Base-by-base conservation (phyloP, 37 sponge, comb jelly and placozoan genomes). In the Amphimedon queenslandica region DNA sequence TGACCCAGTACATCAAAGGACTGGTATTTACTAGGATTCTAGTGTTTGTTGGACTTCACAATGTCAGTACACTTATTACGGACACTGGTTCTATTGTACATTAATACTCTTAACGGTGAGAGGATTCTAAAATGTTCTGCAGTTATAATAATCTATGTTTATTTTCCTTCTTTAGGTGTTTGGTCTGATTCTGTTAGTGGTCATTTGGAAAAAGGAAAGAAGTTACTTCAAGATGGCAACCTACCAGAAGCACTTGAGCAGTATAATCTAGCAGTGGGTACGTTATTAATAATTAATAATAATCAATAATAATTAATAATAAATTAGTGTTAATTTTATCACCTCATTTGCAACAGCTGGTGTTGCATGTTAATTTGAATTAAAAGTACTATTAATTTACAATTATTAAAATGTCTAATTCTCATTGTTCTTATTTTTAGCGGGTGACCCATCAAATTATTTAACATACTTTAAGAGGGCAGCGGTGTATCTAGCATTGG, bases 401-500 rank as follows among this genome's bases (percentile, higher is more conserved):
- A n/a, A 64, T 29, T 24, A 13, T 21, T 28, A 20, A 31, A 8
- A 40, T n/a, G n/a, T n/a, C n/a, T n/a, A n/a, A n/a, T n/a, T n/a
- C n/a, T n/a, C n/a, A n/a, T n/a, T 35, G 4, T 24, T 24, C 20
- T 58, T 40, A 3, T 4, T 2, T 25, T 8, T 41, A 94, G 99
- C 91, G 64, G 95, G 90, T 29, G 99, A 99, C 37, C 93, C 99
- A 18, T 77, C 77, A 40, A 99, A 93, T 77, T 99, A 96, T 53
- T 28, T 96, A 38, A 80, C 94, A 1, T 90, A 85, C 71, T 99
- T 90, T 81, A 90, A 93, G 73, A 53, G 99, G 60, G 99, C 99
- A n/a, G 92, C 96, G 23, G 99, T 99, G 1, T 99, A 93, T 58
- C 76, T 99, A 43, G 99, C 94, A 3, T 77, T 99, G 31, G 99